Conservation (phyloP, 2,113 vertebrate genomes). For the Marmota monax region DNA sequence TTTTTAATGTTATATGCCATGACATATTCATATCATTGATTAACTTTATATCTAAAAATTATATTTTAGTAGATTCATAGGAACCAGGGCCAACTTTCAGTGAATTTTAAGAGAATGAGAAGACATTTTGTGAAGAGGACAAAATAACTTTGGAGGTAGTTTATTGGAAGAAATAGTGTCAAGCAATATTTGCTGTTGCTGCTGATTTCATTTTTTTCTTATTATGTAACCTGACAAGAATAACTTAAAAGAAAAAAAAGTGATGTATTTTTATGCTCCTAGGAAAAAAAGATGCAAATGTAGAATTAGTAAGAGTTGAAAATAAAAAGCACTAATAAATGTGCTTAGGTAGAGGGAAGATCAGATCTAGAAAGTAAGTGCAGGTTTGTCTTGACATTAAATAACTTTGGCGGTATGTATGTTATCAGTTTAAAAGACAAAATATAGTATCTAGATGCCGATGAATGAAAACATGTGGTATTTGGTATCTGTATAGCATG, state of each 20-base stretch:
- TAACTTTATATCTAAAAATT: neutral
- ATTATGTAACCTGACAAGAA: neutral
- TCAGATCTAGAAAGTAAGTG: neutral
- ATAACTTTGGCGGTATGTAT: neutral
- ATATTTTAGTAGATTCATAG: neutral
- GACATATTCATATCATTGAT: neutral
- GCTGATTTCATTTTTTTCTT: conserved; percentile 25
- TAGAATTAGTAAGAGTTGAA: neutral
- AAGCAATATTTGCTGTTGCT: neutral
- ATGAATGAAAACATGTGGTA: neutral
- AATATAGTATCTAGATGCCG: neutral
- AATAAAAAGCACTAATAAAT: neutral
- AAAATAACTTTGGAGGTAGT: neutral
- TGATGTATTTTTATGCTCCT: neutral
- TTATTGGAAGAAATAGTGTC: neutral
- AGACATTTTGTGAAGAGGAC: neutral
- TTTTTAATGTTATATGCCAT: neutral
- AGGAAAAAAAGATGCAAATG: neutral
- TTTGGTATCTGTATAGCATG: neutral
- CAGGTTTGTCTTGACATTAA: neutral
- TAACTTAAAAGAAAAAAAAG: neutral
- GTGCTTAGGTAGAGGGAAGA: neutral
- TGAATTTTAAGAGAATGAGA: conserved; percentile 18
- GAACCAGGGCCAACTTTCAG: neutral
- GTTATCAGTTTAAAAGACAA: neutral